Percentiles rank a stretch among this genome's conserved stretches.
These are phyloP conservation scores for Engystomops pustulosus DNA, from an alignment of 2,113 vertebrate genomes.

Conservation along the genomic window DNA sequence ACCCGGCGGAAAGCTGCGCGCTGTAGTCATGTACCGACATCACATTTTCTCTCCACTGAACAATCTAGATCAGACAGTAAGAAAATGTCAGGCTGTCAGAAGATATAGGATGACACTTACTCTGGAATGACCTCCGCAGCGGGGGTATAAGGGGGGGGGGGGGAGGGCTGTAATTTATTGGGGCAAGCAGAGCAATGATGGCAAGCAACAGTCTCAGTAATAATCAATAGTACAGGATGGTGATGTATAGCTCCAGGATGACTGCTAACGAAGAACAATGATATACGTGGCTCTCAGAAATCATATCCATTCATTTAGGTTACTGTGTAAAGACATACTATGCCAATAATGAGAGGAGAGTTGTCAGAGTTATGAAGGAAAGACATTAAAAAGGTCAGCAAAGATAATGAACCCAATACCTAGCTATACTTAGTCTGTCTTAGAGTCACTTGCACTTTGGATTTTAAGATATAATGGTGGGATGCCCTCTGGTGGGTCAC, in stretches of 20 bases:
- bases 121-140: too few species aligned
- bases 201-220: not conserved
- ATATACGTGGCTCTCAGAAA: not conserved
- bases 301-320: not conserved
- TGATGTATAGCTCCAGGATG: not conserved
- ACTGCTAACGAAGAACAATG: too few species aligned
- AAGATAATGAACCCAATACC: too few species aligned
- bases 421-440: too few species aligned
- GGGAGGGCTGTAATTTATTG: not conserved
- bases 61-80: too few species aligned
- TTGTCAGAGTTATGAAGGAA: not conserved
- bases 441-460: not conserved
- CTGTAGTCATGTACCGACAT: too few species aligned
- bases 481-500: not conserved
- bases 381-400: too few species aligned
- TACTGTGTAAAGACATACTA: not conserved
- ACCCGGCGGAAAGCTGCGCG: too few species aligned
- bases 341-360: not conserved
- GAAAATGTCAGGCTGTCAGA: too few species aligned
- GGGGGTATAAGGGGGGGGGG: too few species aligned
- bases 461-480: not conserved
- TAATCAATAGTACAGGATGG: not conserved
- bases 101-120: too few species aligned
- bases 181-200: not conserved
- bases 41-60: too few species aligned